These are phyloP conservation scores for Chorisops tibialis DNA, from an alignment of 2,888 invertebrate genomes.

Conservation along the genomic window DNA sequence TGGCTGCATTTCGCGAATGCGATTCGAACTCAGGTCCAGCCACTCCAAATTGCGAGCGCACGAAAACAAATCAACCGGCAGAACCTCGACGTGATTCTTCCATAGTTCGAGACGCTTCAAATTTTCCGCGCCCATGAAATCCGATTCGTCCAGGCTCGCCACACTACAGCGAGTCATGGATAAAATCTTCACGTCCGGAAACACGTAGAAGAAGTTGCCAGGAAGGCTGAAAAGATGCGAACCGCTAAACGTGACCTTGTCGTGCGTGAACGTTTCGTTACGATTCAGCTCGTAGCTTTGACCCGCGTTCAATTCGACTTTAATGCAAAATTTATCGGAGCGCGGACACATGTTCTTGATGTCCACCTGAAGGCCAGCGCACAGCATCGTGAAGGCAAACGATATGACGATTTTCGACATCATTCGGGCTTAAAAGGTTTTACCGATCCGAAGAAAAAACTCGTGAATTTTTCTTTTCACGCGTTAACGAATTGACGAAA, in stretches of 20 bases:
- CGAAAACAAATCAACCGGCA: slow-evolving; percentile 1
- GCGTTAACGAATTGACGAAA: too few species aligned
- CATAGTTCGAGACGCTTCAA: slow-evolving; percentile 2
- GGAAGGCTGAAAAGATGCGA: slow-evolving; percentile 3
- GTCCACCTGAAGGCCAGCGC: slow-evolving; percentile 3
- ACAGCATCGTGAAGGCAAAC: slow-evolving; percentile 20
- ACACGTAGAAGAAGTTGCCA: slow-evolving; percentile 5
- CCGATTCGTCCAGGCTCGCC: neutral
- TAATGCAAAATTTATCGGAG: slow-evolving; percentile 11
- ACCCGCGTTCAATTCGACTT: neutral
- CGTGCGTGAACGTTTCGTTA: neutral
- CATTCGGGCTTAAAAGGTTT: neutral
- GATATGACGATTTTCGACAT: slow-evolving; percentile 15
- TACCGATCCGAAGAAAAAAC: too few species aligned
- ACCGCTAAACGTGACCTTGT: slow-evolving; percentile 10
- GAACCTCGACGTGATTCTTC: slow-evolving; percentile 5
- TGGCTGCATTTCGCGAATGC: neutral
- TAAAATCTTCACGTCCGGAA: slow-evolving; percentile 2
- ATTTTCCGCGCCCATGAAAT: slow-evolving; percentile 17
- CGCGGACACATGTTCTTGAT: slow-evolving; percentile 18
- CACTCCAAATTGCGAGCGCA: neutral
- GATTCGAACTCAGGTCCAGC: slow-evolving; percentile 15
- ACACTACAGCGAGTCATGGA: neutral
- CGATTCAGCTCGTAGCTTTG: slow-evolving; percentile 6
- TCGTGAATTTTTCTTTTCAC: too few species aligned